Evolutionary conservation across 2,113 vertebrate genomes (phyloP).

Genomic region (Papio anubis): DNA sequence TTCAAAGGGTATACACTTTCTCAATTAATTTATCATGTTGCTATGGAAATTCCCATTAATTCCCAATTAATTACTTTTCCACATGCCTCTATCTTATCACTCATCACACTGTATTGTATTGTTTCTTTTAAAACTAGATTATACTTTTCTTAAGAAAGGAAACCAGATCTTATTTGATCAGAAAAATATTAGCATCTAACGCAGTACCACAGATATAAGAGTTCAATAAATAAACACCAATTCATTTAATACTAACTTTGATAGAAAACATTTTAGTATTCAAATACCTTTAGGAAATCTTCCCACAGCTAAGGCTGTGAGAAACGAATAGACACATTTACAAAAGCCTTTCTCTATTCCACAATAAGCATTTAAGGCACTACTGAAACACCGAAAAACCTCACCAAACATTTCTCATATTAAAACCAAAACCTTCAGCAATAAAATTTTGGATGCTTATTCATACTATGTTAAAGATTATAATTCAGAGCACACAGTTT

Average conservation of each 20-base stretch:
- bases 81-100: background rate
- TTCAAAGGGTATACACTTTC: background rate
- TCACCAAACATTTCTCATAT: background rate
- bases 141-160: slow-evolving; percentile 13
- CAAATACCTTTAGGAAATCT: slow-evolving; percentile 38
- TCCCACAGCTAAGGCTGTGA: background rate
- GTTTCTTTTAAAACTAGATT: slow-evolving; percentile 29
- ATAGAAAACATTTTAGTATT: slow-evolving; percentile 14
- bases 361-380: background rate
- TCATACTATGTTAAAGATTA: slow-evolving; percentile 24
- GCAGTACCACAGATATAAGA: background rate
- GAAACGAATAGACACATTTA: background rate
- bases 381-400: background rate
- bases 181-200: background rate
- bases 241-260: slow-evolving; percentile 13
- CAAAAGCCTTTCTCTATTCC: background rate
- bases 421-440: slow-evolving; percentile 36
- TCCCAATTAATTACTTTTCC: slow-evolving; percentile 25
- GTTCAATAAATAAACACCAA: slow-evolving; percentile 22
- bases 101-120: background rate
- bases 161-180: background rate
- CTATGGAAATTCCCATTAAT: background rate
- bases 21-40: background rate
- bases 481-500: background rate
- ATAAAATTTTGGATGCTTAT: slow-evolving; percentile 15